Evolutionary conservation across 2,888 invertebrate genomes (phyloP), one percentile per base, ranked within the genome.

Genomic region (Diogma glabrata): DNA sequence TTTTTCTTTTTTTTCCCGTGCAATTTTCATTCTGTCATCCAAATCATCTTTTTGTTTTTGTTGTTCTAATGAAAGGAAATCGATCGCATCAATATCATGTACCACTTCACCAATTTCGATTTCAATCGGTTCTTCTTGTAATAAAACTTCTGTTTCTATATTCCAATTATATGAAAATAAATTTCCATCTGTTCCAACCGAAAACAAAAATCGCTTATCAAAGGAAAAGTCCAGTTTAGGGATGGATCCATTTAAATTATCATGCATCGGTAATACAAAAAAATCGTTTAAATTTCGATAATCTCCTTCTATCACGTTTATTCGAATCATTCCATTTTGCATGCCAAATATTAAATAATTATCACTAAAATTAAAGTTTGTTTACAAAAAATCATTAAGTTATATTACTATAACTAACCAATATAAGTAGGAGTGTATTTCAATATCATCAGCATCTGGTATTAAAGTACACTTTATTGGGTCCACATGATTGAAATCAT

Each of bases 131-230:
- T 49, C 0, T 12, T 17, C 4, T 51, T 52, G 4, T 45, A 36
- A 1, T 49, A 23, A 0, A 36, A n/a, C 23, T 48, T 51, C 2
- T 46, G 50, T 53, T 0, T 63, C 62, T 1, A 65, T 63, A 55
- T 75, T 72, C 60, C 81, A 78, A 1, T 64, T 60, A 60, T 78
- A 88, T 0, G 81, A 75, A 62, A 90, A 89, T 49, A 89, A 73
- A 62, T 88, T 87, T 4, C 87, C 87, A 64, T 88, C 88, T 16
- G 73, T 62, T 0, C 88, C 89, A 59, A 82, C 76, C 1, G 81
- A 75, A 52, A 79, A 77, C 7, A 86, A 55, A 54, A 63, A 65
- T 22, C 64, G 59, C 0, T 64, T 61, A 64, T 86, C 79, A 50
- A 68, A 70, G 60, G 79, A 83, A 54, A 82, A 75, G 52, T 77